phyloP scores from a whole-genome alignment of 1,140 invertebrate genomes.

The Bombus difficillimus region DNA sequence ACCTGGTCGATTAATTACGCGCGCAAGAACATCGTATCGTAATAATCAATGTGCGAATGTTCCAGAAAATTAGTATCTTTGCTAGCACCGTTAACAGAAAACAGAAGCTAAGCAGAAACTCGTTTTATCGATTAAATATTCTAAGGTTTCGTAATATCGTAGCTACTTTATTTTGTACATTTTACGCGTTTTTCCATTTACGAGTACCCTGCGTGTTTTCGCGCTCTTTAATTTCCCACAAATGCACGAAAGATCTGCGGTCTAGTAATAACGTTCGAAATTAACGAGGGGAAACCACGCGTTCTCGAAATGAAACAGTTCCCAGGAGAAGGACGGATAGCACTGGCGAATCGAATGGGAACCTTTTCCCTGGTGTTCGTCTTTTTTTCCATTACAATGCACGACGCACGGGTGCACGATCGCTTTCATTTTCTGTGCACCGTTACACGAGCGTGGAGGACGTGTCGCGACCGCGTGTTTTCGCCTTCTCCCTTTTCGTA shows the following conservation, averaged over 20 bases:
- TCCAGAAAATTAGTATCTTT: too few species aligned
- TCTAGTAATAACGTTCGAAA: background rate
- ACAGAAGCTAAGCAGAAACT: background rate
- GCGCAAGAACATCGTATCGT: too few species aligned
- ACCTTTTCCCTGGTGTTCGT: background rate
- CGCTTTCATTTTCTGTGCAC: constrained; percentile 45
- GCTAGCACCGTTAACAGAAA: too few species aligned
- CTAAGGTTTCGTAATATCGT: too few species aligned
- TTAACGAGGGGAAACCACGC: background rate
- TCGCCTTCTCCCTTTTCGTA: constrained; percentile 32
- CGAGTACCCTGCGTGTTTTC: too few species aligned
- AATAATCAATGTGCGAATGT: too few species aligned
- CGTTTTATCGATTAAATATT: too few species aligned
- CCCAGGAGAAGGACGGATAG: background rate
- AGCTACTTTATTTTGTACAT: too few species aligned
- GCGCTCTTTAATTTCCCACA: too few species aligned
- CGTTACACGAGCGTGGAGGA: constrained; percentile 18
- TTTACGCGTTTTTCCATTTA: too few species aligned
- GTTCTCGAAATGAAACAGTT: background rate
- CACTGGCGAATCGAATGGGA: background rate
- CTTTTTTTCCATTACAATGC: constrained; percentile 23
- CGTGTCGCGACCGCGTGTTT: constrained; percentile 28
- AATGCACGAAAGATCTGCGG: too few species aligned
- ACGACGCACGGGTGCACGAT: constrained; percentile 8
- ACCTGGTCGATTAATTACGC: background rate